phyloP scores from a whole-genome alignment of 1,140 invertebrate genomes.

The Drosophila saltans region DNA sequence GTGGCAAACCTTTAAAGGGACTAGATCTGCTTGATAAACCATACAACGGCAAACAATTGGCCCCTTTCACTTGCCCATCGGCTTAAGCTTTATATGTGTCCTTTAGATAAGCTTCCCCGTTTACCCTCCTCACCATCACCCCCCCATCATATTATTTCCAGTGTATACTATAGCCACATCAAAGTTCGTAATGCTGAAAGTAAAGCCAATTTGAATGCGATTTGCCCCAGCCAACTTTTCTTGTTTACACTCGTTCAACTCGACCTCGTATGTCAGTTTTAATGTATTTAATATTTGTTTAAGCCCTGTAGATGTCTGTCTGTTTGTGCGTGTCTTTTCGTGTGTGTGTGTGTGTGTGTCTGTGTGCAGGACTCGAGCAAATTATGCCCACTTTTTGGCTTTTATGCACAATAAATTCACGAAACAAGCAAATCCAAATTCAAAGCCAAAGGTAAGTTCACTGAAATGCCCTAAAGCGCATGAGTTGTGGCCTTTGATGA shows the following conservation, averaged over 20 bases:
- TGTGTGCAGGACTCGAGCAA: conserved; percentile 35
- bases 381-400: conserved; percentile 70
- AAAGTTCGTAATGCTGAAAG: conserved; percentile 59
- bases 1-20: not conserved
- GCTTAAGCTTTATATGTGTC: not conserved
- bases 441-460: conserved; percentile 47
- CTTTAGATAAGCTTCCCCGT: conserved; percentile 36
- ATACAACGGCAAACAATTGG: conserved; percentile 12
- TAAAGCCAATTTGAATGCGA: conserved; percentile 65
- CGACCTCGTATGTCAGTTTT: conserved; percentile 65
- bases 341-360: not conserved
- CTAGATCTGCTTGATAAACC: conserved; percentile 2
- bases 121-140: not conserved
- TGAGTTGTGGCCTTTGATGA: conserved; percentile 69
- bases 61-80: not conserved
- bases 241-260: conserved; percentile 60
- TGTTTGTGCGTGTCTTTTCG: not conserved
- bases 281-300: conserved; percentile 80
- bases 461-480: conserved; percentile 70
- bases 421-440: conserved; percentile 37
- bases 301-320: conserved; percentile 36
- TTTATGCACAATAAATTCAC: conserved; percentile 73
- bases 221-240: conserved; percentile 6
- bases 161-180: conserved; percentile 40
- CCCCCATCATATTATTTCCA: not conserved